Conservation (phyloP, 2,888 invertebrate species). For the Merodon equestris region DNA sequence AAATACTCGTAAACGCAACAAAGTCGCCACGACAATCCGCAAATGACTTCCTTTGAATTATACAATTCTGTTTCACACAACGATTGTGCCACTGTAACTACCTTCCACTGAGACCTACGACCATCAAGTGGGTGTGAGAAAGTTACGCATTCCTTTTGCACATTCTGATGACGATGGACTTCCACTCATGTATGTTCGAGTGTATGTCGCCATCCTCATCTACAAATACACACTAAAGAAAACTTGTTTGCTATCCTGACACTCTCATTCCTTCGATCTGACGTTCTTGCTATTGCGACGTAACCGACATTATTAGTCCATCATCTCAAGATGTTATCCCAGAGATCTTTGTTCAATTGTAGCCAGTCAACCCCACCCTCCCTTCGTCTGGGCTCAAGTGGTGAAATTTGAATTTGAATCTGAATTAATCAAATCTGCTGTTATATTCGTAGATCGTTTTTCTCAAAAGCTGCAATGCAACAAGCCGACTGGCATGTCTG, state of each 20-base stretch:
- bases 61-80: slow-evolving; percentile 51
- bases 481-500: slow-evolving; percentile 51
- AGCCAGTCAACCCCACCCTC: background rate
- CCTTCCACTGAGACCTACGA: background rate
- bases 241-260: slow-evolving; percentile 64
- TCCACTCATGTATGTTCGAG: background rate
- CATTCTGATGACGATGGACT: too few species aligned
- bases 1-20: slow-evolving; percentile 23
- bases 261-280: slow-evolving; percentile 22
- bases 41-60: slow-evolving; percentile 64
- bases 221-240: slow-evolving; percentile 49
- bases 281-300: slow-evolving; percentile 44
- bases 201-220: slow-evolving; percentile 40
- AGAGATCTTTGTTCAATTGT: slow-evolving; percentile 52
- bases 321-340: slow-evolving; percentile 65
- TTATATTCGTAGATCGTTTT: slow-evolving; percentile 30
- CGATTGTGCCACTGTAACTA: slow-evolving; percentile 63
- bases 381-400: slow-evolving; percentile 27
- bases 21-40: slow-evolving; percentile 56
- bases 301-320: slow-evolving; percentile 65
- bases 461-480: slow-evolving; percentile 51
- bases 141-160: too few species aligned
- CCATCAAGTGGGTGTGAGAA: background rate
- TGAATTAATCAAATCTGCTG: slow-evolving; percentile 63
- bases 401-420: slow-evolving; percentile 65